Evolutionary conservation across 2,797 vertebrate species (phyloP), one percentile per base, ranked within the genome.

Genomic region (Sebastes ruberrimus): DNA sequence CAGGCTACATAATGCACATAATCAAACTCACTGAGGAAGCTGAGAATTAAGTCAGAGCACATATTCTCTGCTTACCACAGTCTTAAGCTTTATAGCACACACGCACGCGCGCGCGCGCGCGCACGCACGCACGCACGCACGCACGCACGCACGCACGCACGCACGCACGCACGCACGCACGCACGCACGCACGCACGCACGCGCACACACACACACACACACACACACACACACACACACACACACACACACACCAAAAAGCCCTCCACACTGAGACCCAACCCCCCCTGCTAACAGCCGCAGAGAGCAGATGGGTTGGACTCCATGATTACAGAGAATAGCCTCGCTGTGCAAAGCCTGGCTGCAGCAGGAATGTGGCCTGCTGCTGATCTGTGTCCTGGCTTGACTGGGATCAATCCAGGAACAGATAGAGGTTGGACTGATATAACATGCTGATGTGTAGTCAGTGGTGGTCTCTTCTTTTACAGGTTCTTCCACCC

Each of bases 241-340:
- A 8, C 57, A 25, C 61, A 60, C 55, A 52, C 60, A 62, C 30
- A 42, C 42, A 62, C 38, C 23, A 25, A 27, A 25, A 25, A 25
- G 25, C 25, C 25, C 25, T 4, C 25, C 25, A 27, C 25, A 27
- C 25, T 27, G 25, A 27, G 25, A 27, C 25, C 32, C 9, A 30
- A 30, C 63, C 16, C 22, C 76, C 32, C 64, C 4, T 83, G 82
- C 81, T 61, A 84, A 89, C 89, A 92, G 63, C 65, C 9, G 11
- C 52, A 63, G 38, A 69, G 46, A 92, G 73, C 90, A 81, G 82
- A 93, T 86, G 86, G 90, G 77, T 60, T 85, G 86, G 88, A 73
- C 74, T 65, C 74, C 56, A 83, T 80, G 90, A 87, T 85, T 90
- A 93, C 93, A 18, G 78, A 88, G 87, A 92, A 88, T 67, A 89